These are phyloP conservation scores for Stercorarius parasiticus DNA, from an alignment of 2,113 vertebrate species.

Conservation along the genomic window DNA sequence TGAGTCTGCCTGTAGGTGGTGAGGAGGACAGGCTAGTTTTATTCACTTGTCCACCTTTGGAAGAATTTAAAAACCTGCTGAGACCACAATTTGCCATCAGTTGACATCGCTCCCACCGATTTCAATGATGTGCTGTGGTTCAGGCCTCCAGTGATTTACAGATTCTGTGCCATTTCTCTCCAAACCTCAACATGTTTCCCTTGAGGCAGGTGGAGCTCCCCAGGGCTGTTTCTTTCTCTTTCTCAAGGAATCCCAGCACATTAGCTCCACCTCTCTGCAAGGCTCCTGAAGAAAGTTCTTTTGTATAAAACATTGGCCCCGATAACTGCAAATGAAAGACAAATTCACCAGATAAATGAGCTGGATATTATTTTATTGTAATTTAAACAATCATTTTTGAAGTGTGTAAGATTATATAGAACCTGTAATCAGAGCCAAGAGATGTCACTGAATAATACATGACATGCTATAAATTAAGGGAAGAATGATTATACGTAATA, in stretches of 20 bases:
- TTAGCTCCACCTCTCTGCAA: constrained; percentile 30
- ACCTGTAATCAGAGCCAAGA: constrained; percentile 68
- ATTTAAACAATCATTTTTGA: constrained; percentile 71
- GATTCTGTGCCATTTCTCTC: background rate
- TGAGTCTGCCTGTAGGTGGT: background rate
- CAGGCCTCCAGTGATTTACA: background rate
- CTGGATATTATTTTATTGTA: constrained; percentile 73
- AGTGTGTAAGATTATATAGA: constrained; percentile 67
- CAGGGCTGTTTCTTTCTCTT: constrained; percentile 6
- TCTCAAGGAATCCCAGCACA: constrained; percentile 14
- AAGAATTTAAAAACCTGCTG: background rate
- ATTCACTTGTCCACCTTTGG: background rate
- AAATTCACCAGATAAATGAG: constrained; percentile 61
- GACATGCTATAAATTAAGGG: constrained; percentile 68
- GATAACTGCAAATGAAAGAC: constrained; percentile 55
- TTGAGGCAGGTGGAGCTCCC: background rate
- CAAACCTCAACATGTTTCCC: background rate
- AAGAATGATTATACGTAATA: constrained; percentile 68
- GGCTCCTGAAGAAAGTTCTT: constrained; percentile 46
- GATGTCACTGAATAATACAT: constrained; percentile 71
- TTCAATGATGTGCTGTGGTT: background rate
- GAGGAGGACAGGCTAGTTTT: background rate
- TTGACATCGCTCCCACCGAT: background rate
- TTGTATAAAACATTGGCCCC: constrained; percentile 5
- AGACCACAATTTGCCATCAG: background rate